Base-by-base conservation (phyloP, 2,113 vertebrate species). In the Protomyctophum bolini region DNA sequence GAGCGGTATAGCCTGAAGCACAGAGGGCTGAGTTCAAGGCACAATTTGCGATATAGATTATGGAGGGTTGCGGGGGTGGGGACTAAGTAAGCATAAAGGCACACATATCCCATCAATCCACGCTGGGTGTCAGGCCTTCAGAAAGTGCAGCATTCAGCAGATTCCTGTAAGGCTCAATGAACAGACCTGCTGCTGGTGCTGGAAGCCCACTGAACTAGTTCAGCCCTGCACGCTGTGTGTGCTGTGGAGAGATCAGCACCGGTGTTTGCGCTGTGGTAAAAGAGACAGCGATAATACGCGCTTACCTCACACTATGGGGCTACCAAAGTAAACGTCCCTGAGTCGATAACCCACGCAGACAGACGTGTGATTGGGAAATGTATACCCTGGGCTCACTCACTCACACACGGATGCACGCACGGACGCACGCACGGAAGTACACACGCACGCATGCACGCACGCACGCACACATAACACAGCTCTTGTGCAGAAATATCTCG, bases 191-290 rank as follows among this genome's bases (percentile, higher is more conserved):
- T 10, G 14, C 41, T 41, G 11, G 52, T 59, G 67, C 73, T 66
- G 59, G 21, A 21, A 21, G 21, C 21, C 21, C 21, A 78, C 71
- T 67, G 0, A 49, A 71, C 66, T 50, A 4, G 57, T 76, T 73
- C 72, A 15, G 14, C 54, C 47, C 8, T 14, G 8, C 0, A 21
- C 21, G 21, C 21, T 21, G 21, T 21, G 21, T 21, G 21, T 21
- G 21, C 21, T 21, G 41, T 29, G 49, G 52, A 55, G 10, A 80
- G 75, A 70, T 68, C 58, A 33, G 7, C 67, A 84, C 46, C 78
- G 80, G 82, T 86, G 68, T 87, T 83, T 82, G 81, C 60, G n/a
- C 15, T 79, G 73, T 12, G 68, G 51, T 57, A 14, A 41, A 41
- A 63, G 66, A 70, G 62, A 47, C 61, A 57, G 49, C 61, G 66